Conservation (phyloP, 2,888 invertebrate species). For the Carpatolechia fugitivella region DNA sequence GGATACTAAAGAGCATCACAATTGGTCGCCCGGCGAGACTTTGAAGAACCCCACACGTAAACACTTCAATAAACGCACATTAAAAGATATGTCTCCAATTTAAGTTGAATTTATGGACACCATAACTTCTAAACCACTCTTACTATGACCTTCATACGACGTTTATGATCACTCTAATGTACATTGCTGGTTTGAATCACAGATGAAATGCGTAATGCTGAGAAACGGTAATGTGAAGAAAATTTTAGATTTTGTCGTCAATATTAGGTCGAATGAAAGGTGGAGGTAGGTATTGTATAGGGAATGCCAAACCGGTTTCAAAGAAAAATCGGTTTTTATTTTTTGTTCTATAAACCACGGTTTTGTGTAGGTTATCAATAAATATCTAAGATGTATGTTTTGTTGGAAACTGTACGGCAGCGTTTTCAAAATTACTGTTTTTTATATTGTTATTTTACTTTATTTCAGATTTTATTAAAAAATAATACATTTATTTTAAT, state of each 20-base stretch:
- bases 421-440: no score
- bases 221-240: background rate
- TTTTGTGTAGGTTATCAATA: no score
- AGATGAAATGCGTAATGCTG: background rate
- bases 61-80: constrained; percentile 72
- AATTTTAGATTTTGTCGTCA: background rate
- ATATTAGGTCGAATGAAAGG: constrained; percentile 25
- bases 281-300: constrained; percentile 42
- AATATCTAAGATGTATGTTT: no score
- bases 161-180: constrained; percentile 9
- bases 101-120: constrained; percentile 69
- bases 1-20: background rate
- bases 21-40: constrained; percentile 35
- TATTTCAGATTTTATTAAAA: no score
- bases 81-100: constrained; percentile 74
- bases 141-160: constrained; percentile 18
- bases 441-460: no score
- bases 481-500: no score
- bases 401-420: no score
- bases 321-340: no score
- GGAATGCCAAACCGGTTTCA: no score
- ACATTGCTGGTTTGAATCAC: constrained; percentile 16
- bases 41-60: constrained; percentile 52
- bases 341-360: no score
- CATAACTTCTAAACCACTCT: constrained; percentile 49